Conservation (phyloP, 2,797 vertebrate species). For the Tympanoctomys barrerae region DNA sequence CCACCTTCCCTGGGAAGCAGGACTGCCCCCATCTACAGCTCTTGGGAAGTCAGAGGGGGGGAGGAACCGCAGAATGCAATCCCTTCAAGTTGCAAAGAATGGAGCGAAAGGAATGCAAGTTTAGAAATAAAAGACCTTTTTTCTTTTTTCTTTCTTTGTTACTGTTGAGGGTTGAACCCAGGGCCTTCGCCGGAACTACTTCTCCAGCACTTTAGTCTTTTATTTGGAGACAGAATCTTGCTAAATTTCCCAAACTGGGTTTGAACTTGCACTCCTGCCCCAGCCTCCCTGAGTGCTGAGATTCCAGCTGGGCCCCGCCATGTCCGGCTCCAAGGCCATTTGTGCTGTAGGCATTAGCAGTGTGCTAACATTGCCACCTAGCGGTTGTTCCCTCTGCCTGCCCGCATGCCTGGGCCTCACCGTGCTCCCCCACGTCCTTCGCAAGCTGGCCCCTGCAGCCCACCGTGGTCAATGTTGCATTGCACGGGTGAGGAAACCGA, state of each 20-base stretch:
- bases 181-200: neutral
- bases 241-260: neutral
- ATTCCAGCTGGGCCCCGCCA: neutral
- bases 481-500: neutral
- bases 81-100: neutral
- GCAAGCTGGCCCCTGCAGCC: too few relatives aligned
- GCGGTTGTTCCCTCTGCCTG: neutral
- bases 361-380: rapidly evolving
- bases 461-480: too few relatives aligned
- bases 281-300: neutral
- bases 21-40: neutral
- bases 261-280: neutral
- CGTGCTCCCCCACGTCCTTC: rapidly evolving
- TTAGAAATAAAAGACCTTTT: neutral
- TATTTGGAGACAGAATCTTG: neutral
- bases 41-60: neutral
- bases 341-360: neutral
- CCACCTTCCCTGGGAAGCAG: neutral
- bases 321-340: neutral
- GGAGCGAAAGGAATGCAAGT: too few relatives aligned
- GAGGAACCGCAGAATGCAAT: neutral
- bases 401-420: rapidly evolving
- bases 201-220: neutral
- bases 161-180: neutral
- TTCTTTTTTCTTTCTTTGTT: neutral